A percentile compares a stretch with the other conserved stretches of the same genome.
Conservation (phyloP, 2,888 invertebrate genomes). For the Megastigmus dorsalis region DNA sequence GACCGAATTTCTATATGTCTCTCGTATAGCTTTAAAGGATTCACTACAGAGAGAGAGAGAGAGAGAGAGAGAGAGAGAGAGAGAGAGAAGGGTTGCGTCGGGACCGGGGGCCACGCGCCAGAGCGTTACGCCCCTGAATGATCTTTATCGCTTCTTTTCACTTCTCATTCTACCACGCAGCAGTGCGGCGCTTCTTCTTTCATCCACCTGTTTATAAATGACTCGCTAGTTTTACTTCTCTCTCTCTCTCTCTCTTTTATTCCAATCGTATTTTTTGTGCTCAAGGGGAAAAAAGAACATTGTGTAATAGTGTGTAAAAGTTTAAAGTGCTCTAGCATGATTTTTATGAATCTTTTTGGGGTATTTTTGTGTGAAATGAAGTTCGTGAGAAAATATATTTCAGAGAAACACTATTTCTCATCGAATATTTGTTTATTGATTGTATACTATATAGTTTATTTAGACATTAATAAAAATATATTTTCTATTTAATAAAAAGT, state of each 20-base stretch:
- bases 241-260: neutral
- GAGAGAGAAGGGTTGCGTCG: conserved; percentile 31
- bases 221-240: conserved; percentile 14
- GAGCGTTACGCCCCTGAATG: conserved; percentile 48
- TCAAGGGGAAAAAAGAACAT: no score
- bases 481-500: no score
- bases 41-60: neutral
- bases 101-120: conserved; percentile 36
- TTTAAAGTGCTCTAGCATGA: no score
- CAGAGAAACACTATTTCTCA: no score
- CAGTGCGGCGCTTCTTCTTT: conserved; percentile 33
- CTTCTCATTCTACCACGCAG: conserved; percentile 36
- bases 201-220: conserved; percentile 51
- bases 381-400: no score
- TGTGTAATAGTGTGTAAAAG: no score
- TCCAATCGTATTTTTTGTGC: no score
- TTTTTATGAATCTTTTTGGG: no score
- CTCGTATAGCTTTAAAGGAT: conserved; percentile 1
- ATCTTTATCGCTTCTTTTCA: conserved; percentile 53
- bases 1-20: conserved; percentile 64
- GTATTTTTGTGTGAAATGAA: no score
- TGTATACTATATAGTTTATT: no score
- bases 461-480: no score
- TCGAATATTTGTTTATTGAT: no score
- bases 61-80: neutral